These are phyloP conservation scores for Antedon mediterranea DNA, from an alignment of 53 echinoderm and acorn worm genomes.

Conservation along the genomic window DNA sequence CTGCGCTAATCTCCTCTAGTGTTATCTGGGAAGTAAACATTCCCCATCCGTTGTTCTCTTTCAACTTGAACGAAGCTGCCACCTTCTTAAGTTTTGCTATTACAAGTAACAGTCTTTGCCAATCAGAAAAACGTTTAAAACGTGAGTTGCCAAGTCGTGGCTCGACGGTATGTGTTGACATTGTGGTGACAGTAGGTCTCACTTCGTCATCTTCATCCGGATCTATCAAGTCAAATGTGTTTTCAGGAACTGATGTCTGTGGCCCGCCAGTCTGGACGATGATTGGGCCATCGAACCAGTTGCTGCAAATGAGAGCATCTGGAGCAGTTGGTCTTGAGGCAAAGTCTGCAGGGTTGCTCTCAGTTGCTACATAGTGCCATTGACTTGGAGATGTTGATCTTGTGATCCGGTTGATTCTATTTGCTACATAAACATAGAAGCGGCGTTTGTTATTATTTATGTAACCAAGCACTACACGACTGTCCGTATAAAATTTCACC, in stretches of 20 bases:
- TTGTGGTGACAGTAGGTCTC: background rate
- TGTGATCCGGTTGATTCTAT: no score
- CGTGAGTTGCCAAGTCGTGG: background rate
- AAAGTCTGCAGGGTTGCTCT: slow-evolving; percentile 16
- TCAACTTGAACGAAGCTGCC: no score
- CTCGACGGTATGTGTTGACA: background rate
- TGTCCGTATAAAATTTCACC: no score
- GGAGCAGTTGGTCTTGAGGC: slow-evolving; percentile 12
- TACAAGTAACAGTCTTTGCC: background rate
- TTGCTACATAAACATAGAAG: no score
- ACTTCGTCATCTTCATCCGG: slow-evolving; percentile 12
- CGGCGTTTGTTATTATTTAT: no score
- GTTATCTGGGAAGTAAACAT: no score
- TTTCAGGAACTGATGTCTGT: background rate
- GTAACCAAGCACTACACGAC: no score
- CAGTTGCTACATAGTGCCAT: no score
- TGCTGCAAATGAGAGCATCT: slow-evolving; percentile 5
- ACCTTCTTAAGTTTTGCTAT: slow-evolving; percentile 4
- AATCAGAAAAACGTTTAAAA: slow-evolving; percentile 10
- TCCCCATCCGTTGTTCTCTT: no score
- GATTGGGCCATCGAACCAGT: slow-evolving; percentile 16
- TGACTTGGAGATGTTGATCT: no score
- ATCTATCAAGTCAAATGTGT: background rate
- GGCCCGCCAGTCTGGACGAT: background rate
- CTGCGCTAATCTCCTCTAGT: no score